Evolutionary conservation across 2,888 invertebrate species (phyloP), one percentile per base, ranked within the genome.

Genomic region (Dicyrtoma fusca): DNA sequence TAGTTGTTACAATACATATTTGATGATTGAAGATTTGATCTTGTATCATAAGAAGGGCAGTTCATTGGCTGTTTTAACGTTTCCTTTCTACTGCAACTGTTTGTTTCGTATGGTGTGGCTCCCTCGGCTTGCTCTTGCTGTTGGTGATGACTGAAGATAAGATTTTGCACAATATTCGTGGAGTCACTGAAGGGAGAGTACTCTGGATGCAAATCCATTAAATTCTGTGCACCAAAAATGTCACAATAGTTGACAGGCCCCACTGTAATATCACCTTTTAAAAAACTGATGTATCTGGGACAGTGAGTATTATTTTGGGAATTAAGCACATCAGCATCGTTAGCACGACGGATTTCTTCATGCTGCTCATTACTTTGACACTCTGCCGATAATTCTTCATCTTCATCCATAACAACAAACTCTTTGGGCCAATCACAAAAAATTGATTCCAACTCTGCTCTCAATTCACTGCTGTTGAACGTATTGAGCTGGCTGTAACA

Each of bases 141-240:
- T 34, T 34, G 34, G 8, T 34, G 34, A 8, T 34, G 34, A 34
- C 8, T 34, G 34, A 34, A 34, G 8, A 34, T 34, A 34, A 34
- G 34, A 34, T 17, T 42, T 26, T 42, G 61, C n/a, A 42, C 61
- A 53, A 42, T 42, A 42, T 26, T 55, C 19, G 51, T 25, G 13
- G 47, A 1, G 44, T 55, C 42, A 14, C 53, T 34, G 23, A 66
- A 66, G 1, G 66, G 66, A 8, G 66, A 66, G 53, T 26, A 66
- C 21, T 66, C 66, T 55, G 66, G 66, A 19, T 66, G 49, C 17
- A 51, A 53, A 66, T 66, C 66, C 42, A 66, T 51, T 11, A 66
- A 6, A 55, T 66, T 66, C 14, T 66, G 66, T 11, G 66, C 53
- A 55, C 66, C 66, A 42, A 66, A 66, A 19, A 66, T 66, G 10